Base-by-base conservation (phyloP, 2,797 vertebrate species). In the Gephyroberyx darwinii region DNA sequence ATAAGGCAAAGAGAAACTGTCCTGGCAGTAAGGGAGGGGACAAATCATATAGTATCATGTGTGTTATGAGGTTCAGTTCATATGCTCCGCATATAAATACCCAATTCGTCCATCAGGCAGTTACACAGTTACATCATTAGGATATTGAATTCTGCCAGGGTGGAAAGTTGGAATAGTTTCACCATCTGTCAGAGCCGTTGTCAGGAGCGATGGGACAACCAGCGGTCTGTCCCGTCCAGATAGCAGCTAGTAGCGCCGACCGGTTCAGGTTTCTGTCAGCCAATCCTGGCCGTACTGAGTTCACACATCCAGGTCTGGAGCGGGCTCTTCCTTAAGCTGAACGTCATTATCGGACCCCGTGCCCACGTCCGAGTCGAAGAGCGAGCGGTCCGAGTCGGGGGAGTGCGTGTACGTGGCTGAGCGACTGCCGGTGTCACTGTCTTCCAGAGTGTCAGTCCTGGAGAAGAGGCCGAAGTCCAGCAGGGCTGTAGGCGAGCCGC, bases 291-390 rank as follows among this genome's bases (percentile, higher is more conserved):
- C 53, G 43, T 6, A 61, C 10, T 64, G 57, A 47, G 64, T 66
- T 92, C 86, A 92, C 75, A 92, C 84, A 68, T 92, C 90, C 53
- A 86, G 72, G 70, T 90, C 85, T 1, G 88, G 87, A 60, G 88
- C 86, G 9, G 54, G 3, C 16, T 91, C 89, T 53, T 89, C 87
- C 75, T 98, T 97, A 81, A 94, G 91, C 64, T 95, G 95, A 81
- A 94, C 92, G 9, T 96, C 95, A 84, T 95, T 94, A 76, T 96
- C 96, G 33, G 93, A 96, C 30, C 95, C 96, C 78, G 96, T 95
- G 80, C 98, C 97, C 86, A 98, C 93, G 2, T 99, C 96, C 0
- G 97, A 98, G 89, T 98, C 96, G 76, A 96, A 99, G 69, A 97
- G 95, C 0, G 97, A 97, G 84, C 93, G 96, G 92, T 97, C 96